Base-by-base conservation (phyloP, 2,113 vertebrate species). In the Seriola quinqueradiata region DNA sequence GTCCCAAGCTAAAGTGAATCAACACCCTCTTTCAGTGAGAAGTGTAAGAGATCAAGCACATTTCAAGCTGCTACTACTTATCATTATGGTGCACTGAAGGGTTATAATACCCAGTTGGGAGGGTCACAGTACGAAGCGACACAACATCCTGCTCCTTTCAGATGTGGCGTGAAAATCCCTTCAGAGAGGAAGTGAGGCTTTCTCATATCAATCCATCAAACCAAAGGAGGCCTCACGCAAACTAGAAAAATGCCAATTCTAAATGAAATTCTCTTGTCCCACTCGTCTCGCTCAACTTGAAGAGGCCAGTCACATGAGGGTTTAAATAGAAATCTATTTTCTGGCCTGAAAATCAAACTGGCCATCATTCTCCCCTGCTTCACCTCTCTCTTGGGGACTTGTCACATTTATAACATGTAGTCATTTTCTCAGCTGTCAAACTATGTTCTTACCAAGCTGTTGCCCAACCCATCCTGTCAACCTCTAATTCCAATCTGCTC, bases 351-450 rank as follows among this genome's bases (percentile, higher is more conserved):
- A 88, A 94, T 93, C 81, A 93, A 94, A 94, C 88, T 90, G 87
- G 93, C 93, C 94, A 88, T 90, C 81, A 91, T 84, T 72, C 21
- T 89, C 88, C 83, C 85, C 84, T 87, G 75, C 77, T 84, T 81
- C 90, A 86, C 87, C 75, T 16, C 57, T 84, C 93, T 85, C 93
- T 85, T 50, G 93, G 93, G 92, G 92, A 94, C 72, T 58, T 83
- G 70, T 95, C 95, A 95, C 84, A 92, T 92, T 89, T 90, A 90
- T 87, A 94, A 92, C 92, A 94, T 87, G 90, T 80, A 93, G 92
- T 91, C 93, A 94, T 95, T 95, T 95, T 95, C 94, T 94, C 86
- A 93, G 90, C 94, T 95, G 95, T 95, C 95, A 95, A 76, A 82
- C 64, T 72, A 2, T 86, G 83, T 81, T 84, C 79, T 87, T 78